phyloP scores from a whole-genome alignment of 1,140 invertebrate species.

The silkworm (Bombyx mori) region DNA sequence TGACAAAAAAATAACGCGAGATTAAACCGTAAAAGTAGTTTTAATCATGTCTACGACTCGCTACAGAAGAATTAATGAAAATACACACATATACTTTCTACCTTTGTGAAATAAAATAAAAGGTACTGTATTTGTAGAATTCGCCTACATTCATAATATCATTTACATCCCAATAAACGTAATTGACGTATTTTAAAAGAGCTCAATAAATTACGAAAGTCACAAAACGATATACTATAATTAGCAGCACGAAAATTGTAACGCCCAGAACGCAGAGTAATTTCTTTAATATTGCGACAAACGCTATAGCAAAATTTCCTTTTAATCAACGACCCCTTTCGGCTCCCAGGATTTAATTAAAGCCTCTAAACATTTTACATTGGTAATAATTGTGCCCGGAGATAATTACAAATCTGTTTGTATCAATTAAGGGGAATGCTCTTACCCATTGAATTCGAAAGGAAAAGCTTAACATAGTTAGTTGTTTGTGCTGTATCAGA shows the following conservation, averaged over 20 bases:
- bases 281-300: constrained; percentile 34
- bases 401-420: constrained; percentile 33
- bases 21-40: too few relatives aligned
- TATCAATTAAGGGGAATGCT: constrained; percentile 31
- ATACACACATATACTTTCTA: too few relatives aligned
- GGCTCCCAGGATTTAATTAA: constrained; percentile 47
- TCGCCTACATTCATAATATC: too few relatives aligned
- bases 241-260: constrained; percentile 17
- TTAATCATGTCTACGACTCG: too few relatives aligned
- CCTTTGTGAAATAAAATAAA: too few relatives aligned
- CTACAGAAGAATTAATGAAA: too few relatives aligned
- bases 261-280: constrained; percentile 26
- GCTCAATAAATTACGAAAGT: constrained; percentile 12
- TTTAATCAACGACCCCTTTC: constrained; percentile 40
- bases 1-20: too few relatives aligned
- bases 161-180: too few relatives aligned
- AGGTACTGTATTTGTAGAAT: too few relatives aligned
- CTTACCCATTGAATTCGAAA: too few relatives aligned
- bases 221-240: constrained; percentile 15
- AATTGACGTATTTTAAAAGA: neutral
- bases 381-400: constrained; percentile 39
- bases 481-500: too few relatives aligned
- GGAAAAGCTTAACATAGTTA: too few relatives aligned
- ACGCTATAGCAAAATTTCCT: constrained; percentile 29
- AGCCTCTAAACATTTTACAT: constrained; percentile 44